Evolutionary conservation across 2,888 invertebrate species (phyloP).

Genomic region (Tetrapedia diversipes): DNA sequence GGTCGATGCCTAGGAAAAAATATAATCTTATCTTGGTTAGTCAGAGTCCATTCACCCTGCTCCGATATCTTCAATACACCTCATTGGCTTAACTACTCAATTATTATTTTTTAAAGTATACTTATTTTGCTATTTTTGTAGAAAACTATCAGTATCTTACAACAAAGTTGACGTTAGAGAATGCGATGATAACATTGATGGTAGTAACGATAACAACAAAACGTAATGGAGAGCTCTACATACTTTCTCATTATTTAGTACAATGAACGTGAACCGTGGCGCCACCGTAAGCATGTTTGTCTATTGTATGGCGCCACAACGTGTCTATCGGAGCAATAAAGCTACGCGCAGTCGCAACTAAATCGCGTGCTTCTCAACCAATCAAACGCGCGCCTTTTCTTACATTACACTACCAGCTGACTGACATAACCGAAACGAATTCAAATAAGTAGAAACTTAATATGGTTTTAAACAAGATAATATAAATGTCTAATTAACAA

Average conservation of each 20-base stretch:
- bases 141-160: too few species aligned
- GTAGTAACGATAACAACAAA: background rate
- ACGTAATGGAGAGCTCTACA: background rate
- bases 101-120: too few species aligned
- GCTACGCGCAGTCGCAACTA: conserved; percentile 47
- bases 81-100: too few species aligned
- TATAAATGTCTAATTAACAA: background rate
- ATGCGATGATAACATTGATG: background rate
- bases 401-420: conserved; percentile 66
- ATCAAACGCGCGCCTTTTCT: conserved; percentile 47
- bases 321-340: conserved; percentile 29
- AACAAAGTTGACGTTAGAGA: background rate
- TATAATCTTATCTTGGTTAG: conserved; percentile 54
- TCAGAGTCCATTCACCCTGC: conserved; percentile 61
- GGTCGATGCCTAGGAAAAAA: conserved; percentile 41
- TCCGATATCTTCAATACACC: conserved; percentile 48
- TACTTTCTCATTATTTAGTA: conserved; percentile 13
- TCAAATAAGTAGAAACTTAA: conserved; percentile 50
- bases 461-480: conserved; percentile 2
- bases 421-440: conserved; percentile 65
- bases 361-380: conserved; percentile 51
- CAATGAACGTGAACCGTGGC: conserved; percentile 28
- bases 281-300: conserved; percentile 32
- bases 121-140: too few species aligned
- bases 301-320: conserved; percentile 43